These are phyloP conservation scores for Garra rufa DNA, from an alignment of 2,113 vertebrate genomes.

Conservation along the genomic window DNA sequence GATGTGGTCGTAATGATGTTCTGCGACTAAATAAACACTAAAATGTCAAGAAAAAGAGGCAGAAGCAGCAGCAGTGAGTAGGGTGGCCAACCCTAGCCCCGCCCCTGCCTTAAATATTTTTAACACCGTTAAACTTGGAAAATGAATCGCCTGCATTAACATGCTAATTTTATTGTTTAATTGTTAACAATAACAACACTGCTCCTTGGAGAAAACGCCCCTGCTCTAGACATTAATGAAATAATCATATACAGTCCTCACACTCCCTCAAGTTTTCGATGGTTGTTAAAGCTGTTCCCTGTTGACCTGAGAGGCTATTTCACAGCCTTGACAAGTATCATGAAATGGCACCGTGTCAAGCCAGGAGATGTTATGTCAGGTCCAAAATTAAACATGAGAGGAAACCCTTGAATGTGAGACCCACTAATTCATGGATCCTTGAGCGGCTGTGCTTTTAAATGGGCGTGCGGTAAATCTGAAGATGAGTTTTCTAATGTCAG, in stretches of 20 bases:
- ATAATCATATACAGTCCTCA: not conserved
- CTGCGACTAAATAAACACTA: too few relatives aligned
- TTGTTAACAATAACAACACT: not conserved
- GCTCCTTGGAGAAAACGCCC: not conserved
- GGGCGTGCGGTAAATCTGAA: slow-evolving; percentile 17
- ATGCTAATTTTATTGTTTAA: too few relatives aligned
- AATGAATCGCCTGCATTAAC: too few relatives aligned
- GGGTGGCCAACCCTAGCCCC: too few relatives aligned
- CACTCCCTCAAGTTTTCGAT: slow-evolving; percentile 9
- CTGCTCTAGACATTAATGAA: not conserved
- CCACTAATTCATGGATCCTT: slow-evolving; percentile 12
- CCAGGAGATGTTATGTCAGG: not conserved
- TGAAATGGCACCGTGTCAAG: not conserved
- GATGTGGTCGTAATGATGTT: too few relatives aligned
- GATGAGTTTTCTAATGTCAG: slow-evolving; percentile 31
- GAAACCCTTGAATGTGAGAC: slow-evolving; percentile 12
- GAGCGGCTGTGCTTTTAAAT: not conserved
- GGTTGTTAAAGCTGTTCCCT: slow-evolving; percentile 21
- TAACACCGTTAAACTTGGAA: too few relatives aligned
- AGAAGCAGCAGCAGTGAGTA: too few relatives aligned
- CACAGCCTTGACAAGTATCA: not conserved
- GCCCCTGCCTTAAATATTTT: too few relatives aligned
- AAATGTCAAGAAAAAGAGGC: too few relatives aligned
- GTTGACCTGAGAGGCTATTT: slow-evolving; percentile 9
- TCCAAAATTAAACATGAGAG: slow-evolving; percentile 27